phyloP scores from a whole-genome alignment of 2,113 vertebrate genomes.

The Xiphias gladius region DNA sequence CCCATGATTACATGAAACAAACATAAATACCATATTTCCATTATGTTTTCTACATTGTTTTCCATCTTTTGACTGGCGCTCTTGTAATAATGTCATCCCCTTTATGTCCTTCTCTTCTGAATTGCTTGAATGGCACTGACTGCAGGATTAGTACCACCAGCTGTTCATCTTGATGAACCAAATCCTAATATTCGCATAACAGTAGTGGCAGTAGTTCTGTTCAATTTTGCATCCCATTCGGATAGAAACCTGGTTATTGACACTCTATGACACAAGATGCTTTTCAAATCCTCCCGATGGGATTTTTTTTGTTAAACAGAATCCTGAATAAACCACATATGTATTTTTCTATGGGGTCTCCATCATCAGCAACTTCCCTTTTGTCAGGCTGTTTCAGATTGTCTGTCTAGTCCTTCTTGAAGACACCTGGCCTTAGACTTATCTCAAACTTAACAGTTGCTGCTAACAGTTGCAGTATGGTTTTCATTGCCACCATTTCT shows the following conservation, averaged over 20 bases:
- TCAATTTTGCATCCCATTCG: not conserved
- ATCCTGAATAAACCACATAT: not conserved
- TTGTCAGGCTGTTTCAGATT: not conserved
- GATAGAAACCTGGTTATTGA: not conserved
- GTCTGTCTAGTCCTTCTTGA: not conserved
- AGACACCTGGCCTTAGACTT: not conserved
- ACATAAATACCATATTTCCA: not conserved
- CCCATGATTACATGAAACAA: not conserved
- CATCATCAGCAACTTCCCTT: not conserved
- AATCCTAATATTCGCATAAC: not conserved
- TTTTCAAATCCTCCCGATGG: not conserved
- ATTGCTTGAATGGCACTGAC: not conserved
- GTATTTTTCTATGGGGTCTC: not conserved
- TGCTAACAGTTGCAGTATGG: not conserved
- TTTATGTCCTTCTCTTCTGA: not conserved
- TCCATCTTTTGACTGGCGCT: not conserved
- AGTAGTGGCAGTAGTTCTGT: not conserved
- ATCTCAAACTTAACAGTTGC: not conserved
- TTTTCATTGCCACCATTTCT: not conserved
- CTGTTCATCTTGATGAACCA: not conserved
- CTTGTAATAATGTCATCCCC: not conserved
- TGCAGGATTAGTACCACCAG: not conserved
- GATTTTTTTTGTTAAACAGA: not conserved
- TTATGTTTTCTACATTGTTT: not conserved
- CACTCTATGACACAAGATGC: no score